Evolutionary conservation across 2,888 invertebrate genomes (phyloP).

Genomic region (Spilosoma lubricipeda): DNA sequence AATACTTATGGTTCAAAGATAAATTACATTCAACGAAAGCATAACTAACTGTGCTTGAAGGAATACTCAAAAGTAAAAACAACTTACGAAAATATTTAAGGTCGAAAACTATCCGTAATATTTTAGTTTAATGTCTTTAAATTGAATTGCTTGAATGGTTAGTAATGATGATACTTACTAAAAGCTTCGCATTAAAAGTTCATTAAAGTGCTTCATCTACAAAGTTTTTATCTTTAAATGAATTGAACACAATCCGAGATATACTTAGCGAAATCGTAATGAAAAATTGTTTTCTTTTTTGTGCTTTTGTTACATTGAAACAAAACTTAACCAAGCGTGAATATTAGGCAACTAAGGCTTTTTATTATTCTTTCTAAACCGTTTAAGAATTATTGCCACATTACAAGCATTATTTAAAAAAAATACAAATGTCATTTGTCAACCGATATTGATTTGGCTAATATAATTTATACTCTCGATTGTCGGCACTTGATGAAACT

Average conservation of each 20-base stretch:
- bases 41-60: too few species aligned
- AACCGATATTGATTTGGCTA: background rate
- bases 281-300: slow-evolving; percentile 56
- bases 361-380: slow-evolving; percentile 37
- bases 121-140: background rate
- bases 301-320: slow-evolving; percentile 44
- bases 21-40: too few species aligned
- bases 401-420: background rate
- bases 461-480: too few species aligned
- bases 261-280: slow-evolving; percentile 46
- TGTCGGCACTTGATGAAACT: too few species aligned
- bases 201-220: slow-evolving; percentile 12
- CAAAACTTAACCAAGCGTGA: slow-evolving; percentile 58
- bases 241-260: slow-evolving; percentile 45
- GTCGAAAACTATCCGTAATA: too few species aligned
- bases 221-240: slow-evolving; percentile 38
- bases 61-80: too few species aligned
- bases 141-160: background rate
- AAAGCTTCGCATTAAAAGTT: slow-evolving; percentile 7
- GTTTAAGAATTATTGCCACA: slow-evolving; percentile 4
- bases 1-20: too few species aligned
- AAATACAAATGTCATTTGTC: background rate
- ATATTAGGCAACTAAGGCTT: slow-evolving; percentile 51
- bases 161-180: background rate
- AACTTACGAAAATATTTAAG: too few species aligned